phyloP scores from a whole-genome alignment of 2,113 vertebrate species.

The Sakesphorus luctuosus region DNA sequence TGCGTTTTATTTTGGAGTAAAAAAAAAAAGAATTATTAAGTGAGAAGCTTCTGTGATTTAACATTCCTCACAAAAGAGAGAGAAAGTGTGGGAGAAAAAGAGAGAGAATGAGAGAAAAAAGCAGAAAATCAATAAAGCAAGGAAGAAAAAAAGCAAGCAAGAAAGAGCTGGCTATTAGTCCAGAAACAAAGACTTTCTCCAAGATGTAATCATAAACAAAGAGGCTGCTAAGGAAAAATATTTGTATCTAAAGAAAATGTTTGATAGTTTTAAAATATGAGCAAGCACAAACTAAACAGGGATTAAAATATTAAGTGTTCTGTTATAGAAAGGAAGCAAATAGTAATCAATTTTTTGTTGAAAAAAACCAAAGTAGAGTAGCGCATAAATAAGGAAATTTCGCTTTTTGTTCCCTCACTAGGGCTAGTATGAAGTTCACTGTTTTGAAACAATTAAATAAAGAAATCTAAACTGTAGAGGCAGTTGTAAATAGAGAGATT shows the following conservation, averaged over 20 bases:
- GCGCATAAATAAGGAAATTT: neutral
- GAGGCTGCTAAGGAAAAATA: neutral
- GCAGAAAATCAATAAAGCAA: neutral
- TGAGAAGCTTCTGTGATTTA: neutral
- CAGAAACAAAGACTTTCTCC: neutral
- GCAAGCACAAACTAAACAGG: neutral
- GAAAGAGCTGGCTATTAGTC: neutral
- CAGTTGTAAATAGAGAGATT: neutral
- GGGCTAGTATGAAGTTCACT: neutral
- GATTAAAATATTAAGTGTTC: neutral
- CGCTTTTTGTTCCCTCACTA: neutral
- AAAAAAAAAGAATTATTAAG: neutral
- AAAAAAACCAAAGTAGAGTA: neutral
- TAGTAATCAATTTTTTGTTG: neutral
- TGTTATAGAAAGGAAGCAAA: neutral
- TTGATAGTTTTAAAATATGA: neutral
- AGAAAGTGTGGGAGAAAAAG: rapidly evolving
- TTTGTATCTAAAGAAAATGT: neutral
- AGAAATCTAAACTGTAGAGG: neutral
- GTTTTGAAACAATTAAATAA: neutral
- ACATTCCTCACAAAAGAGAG: neutral
- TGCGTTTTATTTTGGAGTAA: neutral
- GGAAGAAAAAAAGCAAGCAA: neutral
- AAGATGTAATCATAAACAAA: neutral
- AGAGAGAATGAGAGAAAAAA: neutral